Percentiles rank a stretch among this genome's conserved stretches.
These are phyloP conservation scores for Apodemus speciosus DNA, from an alignment of 2,113 vertebrate species.

Conservation along the genomic window DNA sequence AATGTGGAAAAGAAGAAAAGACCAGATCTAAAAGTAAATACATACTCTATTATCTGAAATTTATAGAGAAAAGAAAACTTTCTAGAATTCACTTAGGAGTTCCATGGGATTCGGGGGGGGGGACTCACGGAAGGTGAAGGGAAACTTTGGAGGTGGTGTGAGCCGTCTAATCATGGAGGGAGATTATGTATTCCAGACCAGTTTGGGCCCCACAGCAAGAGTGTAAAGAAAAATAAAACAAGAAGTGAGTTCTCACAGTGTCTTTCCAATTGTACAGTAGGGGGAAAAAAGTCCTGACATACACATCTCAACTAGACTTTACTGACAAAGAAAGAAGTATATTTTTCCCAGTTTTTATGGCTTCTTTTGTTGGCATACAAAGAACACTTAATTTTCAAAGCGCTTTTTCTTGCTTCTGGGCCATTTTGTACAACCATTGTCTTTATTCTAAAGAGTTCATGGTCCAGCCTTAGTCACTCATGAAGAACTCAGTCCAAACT, in stretches of 20 bases:
- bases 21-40: not conserved
- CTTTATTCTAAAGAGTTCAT: not conserved
- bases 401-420: slow-evolving; percentile 20
- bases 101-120: not conserved
- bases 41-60: not conserved
- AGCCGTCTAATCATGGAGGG: not conserved
- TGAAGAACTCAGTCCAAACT: not conserved
- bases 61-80: not conserved
- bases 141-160: not conserved
- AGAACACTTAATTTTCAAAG: not conserved
- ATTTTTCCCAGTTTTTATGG: slow-evolving; percentile 16
- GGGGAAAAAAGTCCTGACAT: not conserved
- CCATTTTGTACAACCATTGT: not conserved
- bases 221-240: not conserved
- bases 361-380: slow-evolving; percentile 1
- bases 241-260: not conserved
- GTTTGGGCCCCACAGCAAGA: not conserved
- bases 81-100: slow-evolving; percentile 16
- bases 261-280: not conserved
- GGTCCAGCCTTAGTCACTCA: not conserved
- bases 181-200: not conserved
- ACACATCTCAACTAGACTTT: not conserved
- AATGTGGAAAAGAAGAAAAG: not conserved
- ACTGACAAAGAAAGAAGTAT: not conserved
- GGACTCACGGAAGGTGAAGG: not conserved